Evolutionary conservation across 2,888 invertebrate genomes (phyloP).

Genomic region (Byasa hedistus): DNA sequence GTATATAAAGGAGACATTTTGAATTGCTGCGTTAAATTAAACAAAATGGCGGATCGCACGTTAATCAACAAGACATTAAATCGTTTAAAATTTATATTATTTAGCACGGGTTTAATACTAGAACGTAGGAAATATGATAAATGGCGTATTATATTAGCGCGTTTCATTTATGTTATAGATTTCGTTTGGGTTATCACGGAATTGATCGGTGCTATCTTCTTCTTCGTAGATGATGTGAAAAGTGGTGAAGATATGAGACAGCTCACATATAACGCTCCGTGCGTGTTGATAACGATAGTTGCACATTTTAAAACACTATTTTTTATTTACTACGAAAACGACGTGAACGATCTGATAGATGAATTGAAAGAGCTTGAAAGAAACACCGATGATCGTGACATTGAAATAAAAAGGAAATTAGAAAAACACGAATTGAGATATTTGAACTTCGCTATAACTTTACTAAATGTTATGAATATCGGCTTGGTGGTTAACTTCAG

Average conservation of each 20-base stretch:
- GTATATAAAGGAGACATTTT: slow-evolving; percentile 12
- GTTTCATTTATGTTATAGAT: slow-evolving; percentile 41
- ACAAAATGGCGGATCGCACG: slow-evolving; percentile 14
- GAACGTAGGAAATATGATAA: slow-evolving; percentile 7
- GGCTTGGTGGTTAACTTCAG: slow-evolving; percentile 45
- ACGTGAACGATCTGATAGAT: slow-evolving; percentile 36
- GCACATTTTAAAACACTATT: slow-evolving; percentile 41
- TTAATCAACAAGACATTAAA: slow-evolving; percentile 6
- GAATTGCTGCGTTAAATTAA: neutral
- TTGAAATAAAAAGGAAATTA: slow-evolving; percentile 31
- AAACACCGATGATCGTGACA: slow-evolving; percentile 32
- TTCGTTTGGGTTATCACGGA: slow-evolving; percentile 40
- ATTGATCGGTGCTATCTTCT: slow-evolving; percentile 34
- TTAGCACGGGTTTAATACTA: slow-evolving; percentile 19
- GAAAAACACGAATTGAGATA: slow-evolving; percentile 36
- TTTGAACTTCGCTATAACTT: slow-evolving; percentile 28
- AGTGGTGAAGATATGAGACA: slow-evolving; percentile 42
- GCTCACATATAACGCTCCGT: slow-evolving; percentile 45
- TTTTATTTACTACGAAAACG: slow-evolving; percentile 35
- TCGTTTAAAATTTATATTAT: slow-evolving; percentile 18
- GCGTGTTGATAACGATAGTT: slow-evolving; percentile 39
- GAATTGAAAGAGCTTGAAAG: slow-evolving; percentile 39
- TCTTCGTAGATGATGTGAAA: slow-evolving; percentile 36
- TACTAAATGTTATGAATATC: slow-evolving; percentile 35
- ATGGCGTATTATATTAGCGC: slow-evolving; percentile 33